These are phyloP conservation scores for Alethe diademata DNA, from an alignment of 2,113 vertebrate genomes.

Conservation along the genomic window DNA sequence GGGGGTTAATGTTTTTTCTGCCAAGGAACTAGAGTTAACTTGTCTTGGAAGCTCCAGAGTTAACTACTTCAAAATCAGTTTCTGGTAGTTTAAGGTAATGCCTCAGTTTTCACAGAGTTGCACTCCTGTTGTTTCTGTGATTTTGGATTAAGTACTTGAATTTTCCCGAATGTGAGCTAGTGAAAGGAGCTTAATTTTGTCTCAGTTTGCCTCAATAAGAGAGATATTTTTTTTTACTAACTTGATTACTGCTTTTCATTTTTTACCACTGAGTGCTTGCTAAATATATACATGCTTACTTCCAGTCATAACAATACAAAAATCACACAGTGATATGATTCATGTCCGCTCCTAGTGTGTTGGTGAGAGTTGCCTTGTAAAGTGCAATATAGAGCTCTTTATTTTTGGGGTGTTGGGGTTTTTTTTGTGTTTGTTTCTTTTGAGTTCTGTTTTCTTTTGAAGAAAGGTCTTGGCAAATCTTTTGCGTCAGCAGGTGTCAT, in stretches of 20 bases:
- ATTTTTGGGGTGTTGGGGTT: neutral
- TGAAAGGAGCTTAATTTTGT: neutral
- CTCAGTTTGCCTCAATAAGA: neutral
- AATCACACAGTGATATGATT: neutral
- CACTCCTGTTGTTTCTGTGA: neutral
- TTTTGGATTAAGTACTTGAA: neutral
- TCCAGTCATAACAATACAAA: conserved; percentile 27
- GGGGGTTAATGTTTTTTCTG: neutral
- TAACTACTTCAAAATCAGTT: neutral
- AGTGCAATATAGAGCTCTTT: neutral
- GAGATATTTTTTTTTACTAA: neutral
- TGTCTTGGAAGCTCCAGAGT: neutral
- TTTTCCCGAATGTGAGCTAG: neutral
- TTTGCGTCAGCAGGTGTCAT: conserved; percentile 25
- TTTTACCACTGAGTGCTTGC: neutral
- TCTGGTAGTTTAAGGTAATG: neutral
- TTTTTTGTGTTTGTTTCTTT: neutral
- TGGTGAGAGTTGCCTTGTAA: neutral
- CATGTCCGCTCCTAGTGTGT: neutral
- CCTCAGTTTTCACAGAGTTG: neutral
- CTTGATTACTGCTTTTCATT: neutral
- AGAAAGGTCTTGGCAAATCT: neutral
- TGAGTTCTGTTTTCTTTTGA: neutral
- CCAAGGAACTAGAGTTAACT: neutral
- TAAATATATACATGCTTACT: conserved; percentile 17